Evolutionary conservation across 2,888 invertebrate species (phyloP).

Genomic region (Nephrotoma appendiculata): DNA sequence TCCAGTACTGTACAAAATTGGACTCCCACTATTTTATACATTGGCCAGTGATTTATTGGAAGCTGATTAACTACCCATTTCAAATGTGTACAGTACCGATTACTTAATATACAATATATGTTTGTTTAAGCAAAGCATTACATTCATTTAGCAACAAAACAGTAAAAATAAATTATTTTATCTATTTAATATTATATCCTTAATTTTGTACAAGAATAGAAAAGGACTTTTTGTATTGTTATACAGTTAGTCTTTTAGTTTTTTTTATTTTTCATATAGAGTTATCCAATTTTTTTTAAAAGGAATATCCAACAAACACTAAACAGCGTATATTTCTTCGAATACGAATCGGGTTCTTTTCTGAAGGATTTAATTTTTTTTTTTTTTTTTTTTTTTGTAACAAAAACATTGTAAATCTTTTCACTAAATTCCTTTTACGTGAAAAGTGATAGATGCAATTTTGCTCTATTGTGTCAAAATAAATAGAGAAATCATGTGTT

Average conservation of each 20-base stretch:
- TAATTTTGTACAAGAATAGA: background rate
- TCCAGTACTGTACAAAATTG: background rate
- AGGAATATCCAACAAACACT: background rate
- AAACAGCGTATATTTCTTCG: background rate
- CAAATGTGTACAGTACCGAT: background rate
- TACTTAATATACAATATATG: background rate
- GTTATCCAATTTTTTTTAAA: background rate
- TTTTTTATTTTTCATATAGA: background rate
- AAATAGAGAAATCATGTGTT: background rate
- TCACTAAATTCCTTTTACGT: background rate
- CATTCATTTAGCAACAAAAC: background rate
- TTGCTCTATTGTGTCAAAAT: slow-evolving; percentile 2
- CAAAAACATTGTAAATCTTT: background rate
- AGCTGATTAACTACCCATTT: background rate
- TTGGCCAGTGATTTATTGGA: background rate
- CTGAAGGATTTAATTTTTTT: background rate
- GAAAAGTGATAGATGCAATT: slow-evolving; percentile 5
- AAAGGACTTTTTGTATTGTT: background rate
- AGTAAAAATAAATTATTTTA: background rate
- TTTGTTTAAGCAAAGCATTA: background rate
- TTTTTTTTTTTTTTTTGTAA: background rate
- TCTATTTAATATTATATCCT: background rate
- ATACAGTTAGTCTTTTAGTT: background rate
- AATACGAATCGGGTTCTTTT: background rate
- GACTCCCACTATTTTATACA: background rate